These are phyloP conservation scores for Athetis lepigone DNA, from an alignment of 2,888 invertebrate genomes.

Conservation along the genomic window DNA sequence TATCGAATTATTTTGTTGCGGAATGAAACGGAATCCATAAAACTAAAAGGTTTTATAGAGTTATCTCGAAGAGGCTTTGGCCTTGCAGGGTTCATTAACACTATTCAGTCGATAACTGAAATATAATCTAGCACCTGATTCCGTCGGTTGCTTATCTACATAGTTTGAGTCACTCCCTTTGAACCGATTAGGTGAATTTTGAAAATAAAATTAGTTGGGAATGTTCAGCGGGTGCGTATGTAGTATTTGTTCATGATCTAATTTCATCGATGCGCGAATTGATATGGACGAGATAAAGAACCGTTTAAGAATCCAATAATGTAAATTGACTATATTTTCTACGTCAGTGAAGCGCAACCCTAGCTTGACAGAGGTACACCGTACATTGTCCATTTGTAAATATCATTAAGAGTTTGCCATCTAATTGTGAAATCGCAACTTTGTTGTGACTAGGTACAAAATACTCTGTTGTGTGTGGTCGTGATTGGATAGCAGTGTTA, in stretches of 20 bases:
- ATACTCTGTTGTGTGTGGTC: conserved; percentile 27
- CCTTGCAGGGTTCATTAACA: conserved; percentile 88
- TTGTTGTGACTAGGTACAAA: conserved; percentile 22
- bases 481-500: conserved; percentile 34
- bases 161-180: conserved; percentile 60
- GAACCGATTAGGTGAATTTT: conserved; percentile 47
- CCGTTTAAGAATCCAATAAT: conserved; percentile 49
- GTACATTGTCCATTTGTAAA: conserved; percentile 34
- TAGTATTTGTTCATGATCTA: conserved; percentile 21
- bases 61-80: conserved; percentile 83
- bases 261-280: too few species aligned
- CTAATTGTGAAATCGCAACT: conserved; percentile 35
- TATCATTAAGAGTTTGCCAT: conserved; percentile 32
- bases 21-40: conserved; percentile 85
- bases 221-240: conserved; percentile 39
- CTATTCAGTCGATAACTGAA: conserved; percentile 80
- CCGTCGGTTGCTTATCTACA: conserved; percentile 75
- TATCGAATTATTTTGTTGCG: conserved; percentile 84
- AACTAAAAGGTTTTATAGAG: conserved; percentile 89
- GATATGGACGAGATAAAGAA: conserved; percentile 39
- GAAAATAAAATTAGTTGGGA: conserved; percentile 43
- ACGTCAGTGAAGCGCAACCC: conserved; percentile 61
- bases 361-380: conserved; percentile 31
- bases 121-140: conserved; percentile 85
- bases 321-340: conserved; percentile 63